Percentiles rank a stretch among this genome's conserved stretches.
Evolutionary conservation across 2,113 vertebrate species (phyloP).

Genomic region (Eidolon helvum): DNA sequence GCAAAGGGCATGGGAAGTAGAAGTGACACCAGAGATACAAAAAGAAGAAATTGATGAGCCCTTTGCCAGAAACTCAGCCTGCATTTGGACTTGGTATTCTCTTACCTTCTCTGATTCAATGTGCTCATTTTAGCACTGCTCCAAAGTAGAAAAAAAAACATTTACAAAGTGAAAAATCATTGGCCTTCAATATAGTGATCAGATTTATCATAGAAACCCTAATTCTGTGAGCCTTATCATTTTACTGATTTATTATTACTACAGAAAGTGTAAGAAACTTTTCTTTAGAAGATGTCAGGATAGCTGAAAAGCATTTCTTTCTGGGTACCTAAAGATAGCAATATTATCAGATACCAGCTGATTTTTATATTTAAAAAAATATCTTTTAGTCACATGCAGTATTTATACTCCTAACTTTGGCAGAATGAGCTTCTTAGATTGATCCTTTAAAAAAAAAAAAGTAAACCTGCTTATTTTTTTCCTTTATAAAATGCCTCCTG

Average conservation of each 20-base stretch:
- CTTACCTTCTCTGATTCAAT: background rate
- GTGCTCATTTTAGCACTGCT: background rate
- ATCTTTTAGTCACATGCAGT: background rate
- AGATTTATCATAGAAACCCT: background rate
- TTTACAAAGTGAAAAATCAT: background rate
- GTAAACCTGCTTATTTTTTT: background rate
- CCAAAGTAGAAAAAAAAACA: background rate
- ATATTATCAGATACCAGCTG: background rate
- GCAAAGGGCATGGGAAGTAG: background rate
- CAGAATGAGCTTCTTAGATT: background rate
- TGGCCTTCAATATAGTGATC: background rate
- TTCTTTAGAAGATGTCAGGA: background rate
- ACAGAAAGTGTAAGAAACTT: background rate
- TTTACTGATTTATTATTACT: background rate
- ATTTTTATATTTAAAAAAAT: constrained; percentile 7
- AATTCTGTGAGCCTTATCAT: background rate
- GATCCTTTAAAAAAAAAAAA: background rate
- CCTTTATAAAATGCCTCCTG: background rate
- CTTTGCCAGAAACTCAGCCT: constrained; percentile 78
- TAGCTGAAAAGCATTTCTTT: background rate
- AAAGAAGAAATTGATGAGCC: constrained; percentile 28
- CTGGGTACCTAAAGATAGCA: background rate
- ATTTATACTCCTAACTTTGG: background rate
- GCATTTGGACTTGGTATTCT: constrained; percentile 46
- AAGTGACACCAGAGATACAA: background rate